Evolutionary conservation across 2,888 invertebrate genomes (phyloP).

Genomic region (Lepidonotus clava): DNA sequence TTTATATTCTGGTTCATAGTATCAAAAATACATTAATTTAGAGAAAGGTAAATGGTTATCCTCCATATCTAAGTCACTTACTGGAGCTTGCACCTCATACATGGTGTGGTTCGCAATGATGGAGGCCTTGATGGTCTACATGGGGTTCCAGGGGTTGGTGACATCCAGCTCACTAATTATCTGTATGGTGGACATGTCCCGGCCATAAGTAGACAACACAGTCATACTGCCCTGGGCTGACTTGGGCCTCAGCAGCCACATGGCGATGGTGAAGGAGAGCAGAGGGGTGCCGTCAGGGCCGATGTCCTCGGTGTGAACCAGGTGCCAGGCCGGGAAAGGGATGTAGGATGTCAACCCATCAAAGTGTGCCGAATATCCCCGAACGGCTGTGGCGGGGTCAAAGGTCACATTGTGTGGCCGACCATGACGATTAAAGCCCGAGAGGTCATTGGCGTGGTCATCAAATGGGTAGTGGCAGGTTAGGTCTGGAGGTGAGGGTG

Average conservation of each 20-base stretch:
- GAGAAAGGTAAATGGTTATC: too few species aligned
- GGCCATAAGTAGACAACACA: not conserved
- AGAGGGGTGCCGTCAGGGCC: conserved; percentile 21
- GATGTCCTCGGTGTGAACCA: conserved; percentile 22
- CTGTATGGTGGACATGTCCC: conserved; percentile 30
- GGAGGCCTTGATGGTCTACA: conserved; percentile 33
- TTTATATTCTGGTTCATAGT: too few species aligned
- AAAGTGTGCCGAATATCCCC: conserved; percentile 10
- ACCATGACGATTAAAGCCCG: conserved; percentile 29
- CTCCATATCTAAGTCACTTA: too few species aligned
- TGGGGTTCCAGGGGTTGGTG: not conserved
- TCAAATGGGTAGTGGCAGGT: conserved; percentile 36
- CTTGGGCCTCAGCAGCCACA: conserved; percentile 24
- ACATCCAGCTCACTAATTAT: conserved; percentile 16
- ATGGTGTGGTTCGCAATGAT: not conserved
- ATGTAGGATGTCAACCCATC: conserved; percentile 13
- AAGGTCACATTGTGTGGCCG: not conserved
- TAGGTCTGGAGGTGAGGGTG: too few species aligned
- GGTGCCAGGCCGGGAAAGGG: conserved; percentile 5
- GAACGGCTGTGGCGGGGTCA: conserved; percentile 7
- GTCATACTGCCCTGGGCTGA: conserved; percentile 2
- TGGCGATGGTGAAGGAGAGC: conserved; percentile 37
- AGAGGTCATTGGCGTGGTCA: not conserved
- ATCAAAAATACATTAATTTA: too few species aligned
- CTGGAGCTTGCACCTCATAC: conserved; percentile 3